phyloP scores from a whole-genome alignment of 2,113 vertebrate genomes.

The Daphoenositta chrysoptera region DNA sequence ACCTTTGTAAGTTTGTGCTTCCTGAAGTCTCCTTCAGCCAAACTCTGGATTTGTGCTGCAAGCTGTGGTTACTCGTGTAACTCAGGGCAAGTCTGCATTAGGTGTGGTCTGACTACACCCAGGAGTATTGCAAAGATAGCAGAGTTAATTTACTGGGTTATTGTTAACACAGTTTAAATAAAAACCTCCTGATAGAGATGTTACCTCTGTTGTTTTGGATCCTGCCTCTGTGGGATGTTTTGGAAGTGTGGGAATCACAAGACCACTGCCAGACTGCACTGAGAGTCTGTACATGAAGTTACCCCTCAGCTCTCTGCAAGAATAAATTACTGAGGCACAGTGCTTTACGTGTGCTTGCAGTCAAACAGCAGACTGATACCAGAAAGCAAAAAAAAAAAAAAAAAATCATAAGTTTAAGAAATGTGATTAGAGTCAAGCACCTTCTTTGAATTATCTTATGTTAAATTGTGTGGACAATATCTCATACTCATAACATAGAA shows the following conservation, averaged over 20 bases:
- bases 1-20: not conserved
- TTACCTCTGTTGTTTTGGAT: not conserved
- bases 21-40: not conserved
- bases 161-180: not conserved
- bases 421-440: not conserved
- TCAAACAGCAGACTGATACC: not conserved
- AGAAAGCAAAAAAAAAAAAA: not conserved
- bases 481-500: not conserved
- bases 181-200: not conserved
- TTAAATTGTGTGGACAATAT: not conserved
- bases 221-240: not conserved
- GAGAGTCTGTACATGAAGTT: not conserved
- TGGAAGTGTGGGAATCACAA: not conserved
- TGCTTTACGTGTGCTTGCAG: not conserved
- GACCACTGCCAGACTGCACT: not conserved
- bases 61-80: not conserved
- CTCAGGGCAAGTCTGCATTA: not conserved
- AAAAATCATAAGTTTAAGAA: not conserved
- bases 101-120: not conserved
- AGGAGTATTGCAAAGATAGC: not conserved
- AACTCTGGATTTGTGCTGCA: not conserved
- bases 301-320: not conserved
- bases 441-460: not conserved
- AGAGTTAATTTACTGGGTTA: not conserved
- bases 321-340: not conserved